Evolutionary conservation across 2,888 invertebrate genomes (phyloP), one percentile per base, ranked within the genome.

Genomic region (Hirudinaria manillensis): DNA sequence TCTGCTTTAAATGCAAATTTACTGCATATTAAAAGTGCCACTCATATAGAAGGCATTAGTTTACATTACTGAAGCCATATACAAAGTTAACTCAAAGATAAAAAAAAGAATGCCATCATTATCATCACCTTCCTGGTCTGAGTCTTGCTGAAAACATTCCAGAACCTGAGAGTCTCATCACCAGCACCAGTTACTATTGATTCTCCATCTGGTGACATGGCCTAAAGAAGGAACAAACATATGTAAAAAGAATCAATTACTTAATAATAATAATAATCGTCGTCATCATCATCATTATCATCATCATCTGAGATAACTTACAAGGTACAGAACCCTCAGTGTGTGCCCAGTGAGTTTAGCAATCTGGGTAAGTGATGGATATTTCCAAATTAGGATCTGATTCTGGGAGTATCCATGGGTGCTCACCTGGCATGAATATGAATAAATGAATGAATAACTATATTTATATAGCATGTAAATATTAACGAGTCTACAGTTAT

Each of bases 91-190:
- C 21, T 16, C 21, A 21, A 53, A 16, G 53, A 53, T 21, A 21
- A n/a, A 16, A 45, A 45, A 45, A 61, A 61, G 29, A 61, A 27
- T 61, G 61, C n/a, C 61, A 27, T 61, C 61, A 61, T 61, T 19
- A 61, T 61, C 61, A 61, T 61, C 79, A 85, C 85, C 82, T 85
- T 86, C 29, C 82, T 83, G 27, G 94, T 94, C 55, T 94, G 90
- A 24, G 94, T 94, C 88, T 98, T 98, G 83, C 94, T 95, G 87
- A 99, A 99, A 0, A 99, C 96, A 88, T 95, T 94, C 98, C 98
- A 99, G 67, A 98, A 87, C 74, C 97, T 88, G 51, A 99, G 87
- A 0, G 98, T 97, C 86, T 99, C 98, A 84, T 99, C 98, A 0
- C 95, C 97, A 68, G 94, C 94, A 1, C 95, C 95, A 72, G 94